phyloP scores from a whole-genome alignment of 1,140 invertebrate genomes.

The Cydia strobilella region DNA sequence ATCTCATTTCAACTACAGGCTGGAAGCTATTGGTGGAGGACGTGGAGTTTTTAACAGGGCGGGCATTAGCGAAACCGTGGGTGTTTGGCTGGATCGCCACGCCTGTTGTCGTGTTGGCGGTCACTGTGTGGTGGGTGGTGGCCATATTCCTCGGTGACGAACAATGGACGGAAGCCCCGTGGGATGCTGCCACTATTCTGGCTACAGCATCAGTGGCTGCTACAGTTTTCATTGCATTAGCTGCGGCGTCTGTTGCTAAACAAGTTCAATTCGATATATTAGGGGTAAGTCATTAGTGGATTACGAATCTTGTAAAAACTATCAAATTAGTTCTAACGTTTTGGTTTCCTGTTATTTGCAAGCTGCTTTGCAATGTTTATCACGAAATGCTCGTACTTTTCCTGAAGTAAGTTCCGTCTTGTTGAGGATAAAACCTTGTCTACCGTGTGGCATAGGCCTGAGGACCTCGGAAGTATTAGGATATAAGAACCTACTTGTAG shows the following conservation, averaged over 20 bases:
- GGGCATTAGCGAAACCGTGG: slow-evolving; percentile 51
- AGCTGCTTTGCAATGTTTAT: background rate
- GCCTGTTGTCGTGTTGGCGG: slow-evolving; percentile 43
- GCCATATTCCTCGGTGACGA: slow-evolving; percentile 35
- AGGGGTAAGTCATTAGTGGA: slow-evolving; percentile 44
- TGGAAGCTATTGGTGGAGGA: slow-evolving; percentile 62
- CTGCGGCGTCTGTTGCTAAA: slow-evolving; percentile 48
- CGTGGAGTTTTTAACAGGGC: slow-evolving; percentile 60
- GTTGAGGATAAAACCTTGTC: slow-evolving; percentile 10
- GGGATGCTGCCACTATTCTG: slow-evolving; percentile 42
- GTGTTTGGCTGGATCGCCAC: slow-evolving; percentile 53
- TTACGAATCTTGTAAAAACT: too few relatives aligned
- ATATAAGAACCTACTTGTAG: background rate
- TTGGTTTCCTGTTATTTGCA: slow-evolving; percentile 21
- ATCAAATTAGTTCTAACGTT: too few relatives aligned
- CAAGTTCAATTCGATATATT: slow-evolving; percentile 64
- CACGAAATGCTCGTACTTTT: slow-evolving; percentile 28
- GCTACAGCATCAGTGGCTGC: slow-evolving; percentile 35
- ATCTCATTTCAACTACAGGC: slow-evolving; percentile 45
- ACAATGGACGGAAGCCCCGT: slow-evolving; percentile 46
- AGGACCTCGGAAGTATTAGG: background rate
- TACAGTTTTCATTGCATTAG: slow-evolving; percentile 45
- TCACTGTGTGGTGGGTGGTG: slow-evolving; percentile 53
- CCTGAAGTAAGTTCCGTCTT: slow-evolving; percentile 24
- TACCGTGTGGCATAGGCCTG: background rate